These are phyloP conservation scores for Ridgeia piscesae DNA, from an alignment of 1,140 invertebrate genomes.

Conservation along the genomic window DNA sequence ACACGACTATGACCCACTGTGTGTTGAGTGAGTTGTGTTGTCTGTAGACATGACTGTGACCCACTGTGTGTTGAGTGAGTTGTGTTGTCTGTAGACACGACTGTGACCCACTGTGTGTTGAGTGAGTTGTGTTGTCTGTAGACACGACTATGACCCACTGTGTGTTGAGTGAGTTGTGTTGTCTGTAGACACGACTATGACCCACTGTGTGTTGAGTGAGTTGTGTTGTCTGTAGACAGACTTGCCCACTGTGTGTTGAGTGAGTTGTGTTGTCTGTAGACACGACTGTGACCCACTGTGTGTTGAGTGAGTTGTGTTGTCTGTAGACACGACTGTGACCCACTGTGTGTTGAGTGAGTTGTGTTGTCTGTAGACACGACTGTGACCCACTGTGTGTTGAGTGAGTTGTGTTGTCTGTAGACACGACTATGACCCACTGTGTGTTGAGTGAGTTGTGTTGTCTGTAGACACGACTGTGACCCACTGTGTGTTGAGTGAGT, in stretches of 20 bases:
- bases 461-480: conserved; percentile 19
- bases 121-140: not conserved
- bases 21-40: not conserved
- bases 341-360: not conserved
- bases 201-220: too few species aligned
- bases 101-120: too few species aligned
- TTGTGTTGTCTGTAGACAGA: conserved; percentile 14
- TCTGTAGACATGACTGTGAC: conserved; percentile 19
- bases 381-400: too few species aligned
- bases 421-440: conserved; percentile 13
- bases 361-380: conserved; percentile 19
- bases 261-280: not conserved
- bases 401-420: not conserved
- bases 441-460: not conserved
- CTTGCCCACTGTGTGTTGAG: too few species aligned
- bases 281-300: conserved; percentile 14
- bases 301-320: not conserved
- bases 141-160: conserved; percentile 14
- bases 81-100: conserved; percentile 19
- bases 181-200: conserved; percentile 19
- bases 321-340: conserved; percentile 20
- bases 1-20: conserved; percentile 13
- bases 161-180: not conserved
- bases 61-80: not conserved
- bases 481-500: not conserved